A percentile compares a stretch with the other conserved stretches of the same genome.
Evolutionary conservation across 2,888 invertebrate species (phyloP).

Genomic region (Agriopis marginaria): DNA sequence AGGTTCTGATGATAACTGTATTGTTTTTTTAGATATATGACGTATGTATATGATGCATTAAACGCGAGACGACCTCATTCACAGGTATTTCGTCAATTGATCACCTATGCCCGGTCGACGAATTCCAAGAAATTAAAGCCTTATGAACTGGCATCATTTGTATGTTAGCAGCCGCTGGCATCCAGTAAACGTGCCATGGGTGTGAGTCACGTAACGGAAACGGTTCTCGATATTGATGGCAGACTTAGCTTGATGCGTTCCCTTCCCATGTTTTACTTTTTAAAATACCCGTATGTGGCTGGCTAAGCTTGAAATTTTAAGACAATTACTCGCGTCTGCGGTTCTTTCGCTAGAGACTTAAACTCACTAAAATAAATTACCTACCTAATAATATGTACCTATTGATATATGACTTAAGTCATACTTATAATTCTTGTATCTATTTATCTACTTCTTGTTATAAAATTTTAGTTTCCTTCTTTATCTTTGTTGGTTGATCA

Average conservation of each 20-base stretch:
- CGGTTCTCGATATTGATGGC: slow-evolving; percentile 79
- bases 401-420: too few species aligned
- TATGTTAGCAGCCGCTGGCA: slow-evolving; percentile 78
- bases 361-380: too few species aligned
- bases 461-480: too few species aligned
- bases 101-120: slow-evolving; percentile 47
- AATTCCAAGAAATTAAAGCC: slow-evolving; percentile 69
- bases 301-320: neutral
- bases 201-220: slow-evolving; percentile 86
- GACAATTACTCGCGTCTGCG: neutral
- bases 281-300: slow-evolving; percentile 14
- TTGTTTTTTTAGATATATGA: too few species aligned
- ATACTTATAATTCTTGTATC: too few species aligned
- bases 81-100: slow-evolving; percentile 34
- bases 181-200: slow-evolving; percentile 77
- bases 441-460: too few species aligned
- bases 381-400: too few species aligned
- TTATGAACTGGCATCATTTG: slow-evolving; percentile 68
- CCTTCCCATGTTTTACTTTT: slow-evolving; percentile 69
- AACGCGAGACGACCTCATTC: slow-evolving; percentile 6
- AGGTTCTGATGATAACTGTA: too few species aligned
- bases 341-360: too few species aligned
- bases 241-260: slow-evolving; percentile 69
- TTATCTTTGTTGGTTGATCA: too few species aligned
- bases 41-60: too few species aligned